Evolutionary conservation across 1,140 invertebrate species (phyloP), one percentile per base, ranked within the genome.

Genomic region (Lerema accius): DNA sequence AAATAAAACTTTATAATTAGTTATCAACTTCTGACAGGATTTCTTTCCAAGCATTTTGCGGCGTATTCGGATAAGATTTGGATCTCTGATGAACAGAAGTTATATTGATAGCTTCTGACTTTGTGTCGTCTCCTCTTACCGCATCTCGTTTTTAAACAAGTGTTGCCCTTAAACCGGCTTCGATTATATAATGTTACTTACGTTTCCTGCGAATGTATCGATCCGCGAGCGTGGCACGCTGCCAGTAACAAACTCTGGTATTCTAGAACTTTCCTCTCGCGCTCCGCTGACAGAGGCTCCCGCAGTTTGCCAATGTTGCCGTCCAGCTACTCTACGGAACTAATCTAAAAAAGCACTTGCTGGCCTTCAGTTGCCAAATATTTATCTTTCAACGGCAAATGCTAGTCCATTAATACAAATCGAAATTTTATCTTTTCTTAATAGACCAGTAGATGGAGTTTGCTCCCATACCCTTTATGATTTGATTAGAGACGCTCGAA

Each of bases 131-230:
- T n/a, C n/a, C n/a, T n/a, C n/a, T n/a, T n/a, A n/a, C n/a, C n/a
- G 49, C 61, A 56, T 65, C 46, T 51, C 56, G 39, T 17, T 32
- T 40, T 58, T 58, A 58, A 39, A 69, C 62, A 43, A 69, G 63
- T 69, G 68, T 78, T 74, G 78, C 73, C 71, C 72, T 77, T 75
- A 64, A 78, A 68, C 71, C 60, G 69, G 60, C 61, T 65, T 46
- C 51, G 50, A 71, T 89, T 86, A 86, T 80, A 78, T 86, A 86
- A 86, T 70, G 69, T 79, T 80, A 80, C 73, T 81, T 77, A 72
- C 69, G 43, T 53, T 71, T 67, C 69, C 65, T 67, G 69, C 70
- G 69, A 60, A 50, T 65, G 71, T 82, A 89, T 89, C 82, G 84
- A 89, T 86, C 82, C 60, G 67, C 50, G 62, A 71, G 71, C 72